Base-by-base conservation (phyloP, 2,888 invertebrate genomes). In the Acleris literana region DNA sequence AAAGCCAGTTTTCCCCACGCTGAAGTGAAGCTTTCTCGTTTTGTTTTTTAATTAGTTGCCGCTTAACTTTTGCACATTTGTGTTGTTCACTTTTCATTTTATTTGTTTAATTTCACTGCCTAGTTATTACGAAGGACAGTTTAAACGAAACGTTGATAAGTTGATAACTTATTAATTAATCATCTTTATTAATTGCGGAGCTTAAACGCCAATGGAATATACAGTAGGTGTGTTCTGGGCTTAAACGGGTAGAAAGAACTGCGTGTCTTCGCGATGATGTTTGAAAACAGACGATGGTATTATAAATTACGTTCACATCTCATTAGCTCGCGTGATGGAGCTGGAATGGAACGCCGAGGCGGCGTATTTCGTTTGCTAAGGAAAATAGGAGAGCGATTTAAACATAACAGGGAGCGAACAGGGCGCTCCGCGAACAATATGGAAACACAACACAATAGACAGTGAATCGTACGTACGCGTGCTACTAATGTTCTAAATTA, bases 21-120 rank as follows among this genome's bases (percentile, higher is more conserved):
- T 79, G 77, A 82, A 84, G 84, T 77, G 81, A 75, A 76, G 77
- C 74, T 82, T 81, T 80, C 79, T 77, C 81, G 85, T 87, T 87
- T 88, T 87, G 84, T 86, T 86, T 87, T 86, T 88, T 86, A 89
- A 88, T 90, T 88, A 88, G 85, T 88, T 86, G 83, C 83, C 86
- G 84, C 82, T 88, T 86, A 85, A 88, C 83, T 86, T 88, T 82
- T 81, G 80, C 83, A 80, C 82, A 76, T 84, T 83, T 78, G 69
- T 77, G 77, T 77, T 84, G 80, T 83, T 83, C 79, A 76, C 72
- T 79, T 82, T 81, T 84, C 76, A 74, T 77, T 81, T 73, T 72
- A 76, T 71, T 76, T 79, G 76, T 81, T 80, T 76, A 74, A 71
- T 74, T 74, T 72, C 73, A 72, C 73, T 76, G 73, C 74, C 73